Conservation (phyloP, 2,888 invertebrate genomes). For the Rapana venosa region DNA sequence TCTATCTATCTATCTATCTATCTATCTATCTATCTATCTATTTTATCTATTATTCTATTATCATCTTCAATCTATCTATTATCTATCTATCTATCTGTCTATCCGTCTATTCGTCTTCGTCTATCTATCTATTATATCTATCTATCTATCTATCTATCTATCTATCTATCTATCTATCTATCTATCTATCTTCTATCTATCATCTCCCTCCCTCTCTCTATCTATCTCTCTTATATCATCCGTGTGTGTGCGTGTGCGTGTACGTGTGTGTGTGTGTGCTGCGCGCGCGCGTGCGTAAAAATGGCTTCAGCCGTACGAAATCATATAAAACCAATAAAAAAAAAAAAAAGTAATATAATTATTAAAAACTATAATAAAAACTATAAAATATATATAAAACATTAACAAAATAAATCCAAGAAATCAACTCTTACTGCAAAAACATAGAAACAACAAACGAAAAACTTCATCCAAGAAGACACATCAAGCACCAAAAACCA, state of each 20-base stretch:
- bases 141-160: constrained; percentile 34
- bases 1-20: neutral
- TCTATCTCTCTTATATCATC: neutral
- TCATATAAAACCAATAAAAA: too few species aligned
- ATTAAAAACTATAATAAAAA: too few species aligned
- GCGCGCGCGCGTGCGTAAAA: neutral
- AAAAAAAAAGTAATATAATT: too few species aligned
- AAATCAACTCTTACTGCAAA: too few species aligned
- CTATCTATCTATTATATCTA: neutral
- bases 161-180: neutral
- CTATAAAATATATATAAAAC: too few species aligned
- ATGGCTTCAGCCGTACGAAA: too few species aligned
- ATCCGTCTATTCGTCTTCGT: neutral
- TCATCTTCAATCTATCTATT: neutral
- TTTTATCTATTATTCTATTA: neutral
- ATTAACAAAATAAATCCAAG: too few species aligned
- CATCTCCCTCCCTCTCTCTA: neutral
- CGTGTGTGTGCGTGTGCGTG: constrained; percentile 28
- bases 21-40: neutral
- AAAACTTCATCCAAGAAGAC: too few species aligned
- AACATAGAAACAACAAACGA: too few species aligned
- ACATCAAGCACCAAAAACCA: too few species aligned
- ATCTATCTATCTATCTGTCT: neutral
- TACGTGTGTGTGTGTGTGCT: neutral
- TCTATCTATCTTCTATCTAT: neutral